Evolutionary conservation across 2,797 vertebrate species (phyloP).

Genomic region (Tarsius wallacei): DNA sequence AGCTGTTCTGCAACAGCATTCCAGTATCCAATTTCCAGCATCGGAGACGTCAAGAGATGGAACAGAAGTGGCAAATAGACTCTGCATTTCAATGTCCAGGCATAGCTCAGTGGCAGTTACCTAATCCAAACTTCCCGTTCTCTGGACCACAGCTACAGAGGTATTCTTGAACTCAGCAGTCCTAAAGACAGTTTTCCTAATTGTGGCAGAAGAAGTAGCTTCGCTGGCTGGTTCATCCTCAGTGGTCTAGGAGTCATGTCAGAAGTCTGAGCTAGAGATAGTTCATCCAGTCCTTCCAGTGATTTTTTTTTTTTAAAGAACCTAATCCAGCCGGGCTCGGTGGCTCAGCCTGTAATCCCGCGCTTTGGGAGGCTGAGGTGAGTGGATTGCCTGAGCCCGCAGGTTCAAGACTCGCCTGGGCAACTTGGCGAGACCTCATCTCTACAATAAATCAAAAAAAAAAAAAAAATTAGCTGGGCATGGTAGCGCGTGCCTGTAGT

Average conservation of each 20-base stretch:
- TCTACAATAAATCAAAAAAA: too few relatives aligned
- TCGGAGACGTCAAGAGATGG: neutral
- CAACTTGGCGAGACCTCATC: too few relatives aligned
- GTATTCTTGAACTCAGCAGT: neutral
- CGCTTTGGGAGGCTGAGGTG: too few relatives aligned
- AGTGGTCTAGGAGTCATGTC: neutral
- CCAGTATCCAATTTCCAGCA: neutral
- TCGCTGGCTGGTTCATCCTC: neutral
- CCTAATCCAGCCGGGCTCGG: too few relatives aligned
- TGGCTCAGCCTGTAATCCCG: too few relatives aligned
- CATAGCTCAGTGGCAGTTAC: neutral
- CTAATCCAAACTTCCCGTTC: neutral
- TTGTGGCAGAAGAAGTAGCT: neutral
- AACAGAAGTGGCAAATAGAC: neutral
- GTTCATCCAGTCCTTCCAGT: neutral
- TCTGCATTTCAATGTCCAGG: neutral
- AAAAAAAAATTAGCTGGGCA: too few relatives aligned
- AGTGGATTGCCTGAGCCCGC: too few relatives aligned
- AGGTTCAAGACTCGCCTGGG: too few relatives aligned
- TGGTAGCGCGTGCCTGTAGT: too few relatives aligned
- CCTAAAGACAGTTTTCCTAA: neutral
- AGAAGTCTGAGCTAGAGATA: neutral
- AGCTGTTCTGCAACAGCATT: neutral
- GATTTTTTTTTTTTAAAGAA: slow-evolving; percentile 27
- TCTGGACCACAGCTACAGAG: neutral